These are phyloP conservation scores for Eupithecia vulgata DNA, from an alignment of 2,888 invertebrate species.

Conservation along the genomic window DNA sequence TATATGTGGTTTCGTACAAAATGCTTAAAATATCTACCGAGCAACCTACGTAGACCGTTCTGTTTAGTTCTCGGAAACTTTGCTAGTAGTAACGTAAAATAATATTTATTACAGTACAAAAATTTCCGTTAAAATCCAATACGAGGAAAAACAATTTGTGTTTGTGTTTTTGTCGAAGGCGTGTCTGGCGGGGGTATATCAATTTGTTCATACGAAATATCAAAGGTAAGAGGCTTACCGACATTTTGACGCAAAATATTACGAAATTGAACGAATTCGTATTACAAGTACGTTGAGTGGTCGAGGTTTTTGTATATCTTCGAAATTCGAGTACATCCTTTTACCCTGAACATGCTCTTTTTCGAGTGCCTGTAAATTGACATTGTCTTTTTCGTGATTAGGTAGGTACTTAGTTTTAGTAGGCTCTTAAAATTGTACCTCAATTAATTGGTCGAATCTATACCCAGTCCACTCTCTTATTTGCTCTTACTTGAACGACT, in stretches of 20 bases:
- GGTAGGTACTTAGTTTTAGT: background rate
- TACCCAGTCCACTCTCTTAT: no score
- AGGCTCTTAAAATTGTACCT: no score
- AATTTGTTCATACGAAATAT: conserved; percentile 45
- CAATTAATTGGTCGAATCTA: no score
- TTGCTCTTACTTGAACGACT: no score
- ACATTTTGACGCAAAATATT: conserved; percentile 36
- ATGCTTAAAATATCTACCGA: background rate
- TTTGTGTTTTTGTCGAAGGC: conserved; percentile 35
- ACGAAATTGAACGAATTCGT: conserved; percentile 24
- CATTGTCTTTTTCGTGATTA: background rate
- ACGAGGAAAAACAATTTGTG: conserved; percentile 45
- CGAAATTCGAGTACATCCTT: background rate
- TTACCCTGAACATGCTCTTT: background rate
- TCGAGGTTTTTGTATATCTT: background rate
- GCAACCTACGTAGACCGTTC: background rate
- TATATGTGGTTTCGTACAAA: background rate
- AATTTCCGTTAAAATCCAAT: conserved; percentile 39
- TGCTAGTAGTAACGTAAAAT: background rate
- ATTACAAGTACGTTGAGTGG: conserved; percentile 23
- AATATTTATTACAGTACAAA: background rate
- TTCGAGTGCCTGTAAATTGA: background rate
- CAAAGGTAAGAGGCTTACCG: conserved; percentile 46
- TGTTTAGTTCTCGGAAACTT: background rate
- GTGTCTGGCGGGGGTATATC: conserved; percentile 25